Evolutionary conservation across 2,888 invertebrate genomes (phyloP), one percentile per base, ranked within the genome.

Genomic region (Gari tellinella): DNA sequence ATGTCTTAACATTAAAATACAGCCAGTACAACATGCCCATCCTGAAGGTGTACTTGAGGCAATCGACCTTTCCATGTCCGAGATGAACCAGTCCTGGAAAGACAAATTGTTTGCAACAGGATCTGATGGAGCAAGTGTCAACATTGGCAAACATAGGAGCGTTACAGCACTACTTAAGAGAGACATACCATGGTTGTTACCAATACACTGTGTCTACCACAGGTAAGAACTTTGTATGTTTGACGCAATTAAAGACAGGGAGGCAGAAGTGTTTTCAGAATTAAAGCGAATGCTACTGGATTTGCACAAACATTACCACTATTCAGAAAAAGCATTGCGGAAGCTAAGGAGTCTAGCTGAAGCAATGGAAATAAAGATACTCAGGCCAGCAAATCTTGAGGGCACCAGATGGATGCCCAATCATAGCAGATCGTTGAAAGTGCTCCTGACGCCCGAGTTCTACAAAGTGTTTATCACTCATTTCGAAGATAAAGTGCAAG

Each of bases 11-110:
- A 37, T 63, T 7, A 41, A 62, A n/a, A 49, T 58, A 25, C 15
- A 57, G 38, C 38, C 49, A 15, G 46, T 70, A 1, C 38, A 70
- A 58, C 53, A 70, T 53, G 64, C 64, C 14, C 55, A 68, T 62
- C 55, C 56, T 26, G 56, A 68, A 48, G 62, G 62, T 19, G 62
- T 56, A 25, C 45, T 46, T 19, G 31, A 38, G 12, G 60, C 60
- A 5, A 61, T 55, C 25, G 55, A 61, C 5, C 38, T 15, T 43
- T 52, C 55, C 14, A 62, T 62, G 62, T 21, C 31, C 21, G 26
- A 17, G 1, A 21, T 57, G 25, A 25, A 49, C 23, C 31, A 31
- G 10, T 40, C 31, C 10, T 64, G 64, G 38, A 65, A 56, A 25
- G 65, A 48, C 21, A 43, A 31, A 19, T 38, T 65, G 21, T 17